Base-by-base conservation (phyloP, 2,797 vertebrate species). In the Cheirogaleus major region DNA sequence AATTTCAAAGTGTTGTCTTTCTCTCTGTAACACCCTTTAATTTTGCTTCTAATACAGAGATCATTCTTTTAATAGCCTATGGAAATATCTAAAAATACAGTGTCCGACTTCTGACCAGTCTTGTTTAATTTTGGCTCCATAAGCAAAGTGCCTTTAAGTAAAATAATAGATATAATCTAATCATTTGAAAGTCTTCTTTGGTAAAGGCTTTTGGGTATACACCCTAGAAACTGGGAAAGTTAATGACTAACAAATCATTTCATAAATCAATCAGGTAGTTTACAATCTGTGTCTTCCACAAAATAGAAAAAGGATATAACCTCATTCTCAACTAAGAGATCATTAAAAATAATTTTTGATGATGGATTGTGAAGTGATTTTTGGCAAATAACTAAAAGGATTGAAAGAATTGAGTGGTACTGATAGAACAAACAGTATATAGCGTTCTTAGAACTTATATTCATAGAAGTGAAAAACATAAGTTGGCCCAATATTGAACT, bases 121-220 rank as follows among this genome's bases (percentile, higher is more conserved):
- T 89, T 89, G 50, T 72, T 96, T 95, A 69, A 89, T 89, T 78
- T 69, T 92, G 85, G 61, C 45, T 92, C 45, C 35, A 89, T 70
- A 70, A 83, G 90, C 17, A 52, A 72, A 32, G 23, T 35, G 38
- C 14, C 27, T 78, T 43, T 52, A 81, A 65, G 32, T 72, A 43
- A 32, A 63, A 20, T 57, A 81, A 91, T 6, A 80, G 9, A 80
- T 7, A 23, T 25, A 79, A 55, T 57, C 69, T 43, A 70, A 75
- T 67, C 50, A 67, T 50, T 27, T 82, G 27, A n/a, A 70, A 83
- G 59, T 4, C 61, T 50, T 84, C 41, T 76, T 67, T 41, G n/a
- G 25, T 69, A 89, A 82, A 83, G 18, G 61, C 17, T 92, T 95
- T 76, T 43, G 70, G 30, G 59, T 67, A 18, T 57, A 45, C 27